phyloP scores from a whole-genome alignment of 2,113 vertebrate genomes.

The Pantherophis guttatus region DNA sequence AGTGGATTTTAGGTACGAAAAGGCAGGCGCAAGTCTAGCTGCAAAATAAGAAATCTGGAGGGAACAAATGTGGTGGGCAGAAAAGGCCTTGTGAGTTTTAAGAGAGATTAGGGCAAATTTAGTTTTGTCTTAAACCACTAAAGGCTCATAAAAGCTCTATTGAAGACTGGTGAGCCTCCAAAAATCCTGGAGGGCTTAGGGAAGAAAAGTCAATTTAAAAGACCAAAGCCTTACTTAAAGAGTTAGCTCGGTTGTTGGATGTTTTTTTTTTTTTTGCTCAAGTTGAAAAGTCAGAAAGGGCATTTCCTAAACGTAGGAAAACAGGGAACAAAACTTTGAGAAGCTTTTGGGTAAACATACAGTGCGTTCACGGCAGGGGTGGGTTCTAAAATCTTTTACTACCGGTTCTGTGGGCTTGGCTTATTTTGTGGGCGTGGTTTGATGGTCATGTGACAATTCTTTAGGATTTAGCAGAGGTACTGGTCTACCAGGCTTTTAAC shows the following conservation, averaged over 20 bases:
- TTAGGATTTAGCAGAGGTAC: no score
- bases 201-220: conserved; percentile 49
- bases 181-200: conserved; percentile 26
- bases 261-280: neutral
- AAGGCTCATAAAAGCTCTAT: conserved; percentile 44
- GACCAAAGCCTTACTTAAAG: conserved; percentile 15
- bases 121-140: conserved; percentile 50
- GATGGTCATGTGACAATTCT: no score
- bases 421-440: no score
- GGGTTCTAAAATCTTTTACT: no score
- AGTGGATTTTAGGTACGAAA: conserved; percentile 13
- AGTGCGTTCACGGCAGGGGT: neutral
- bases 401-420: no score
- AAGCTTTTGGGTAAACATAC: neutral
- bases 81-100: conserved; percentile 28
- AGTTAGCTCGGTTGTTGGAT: fast-evolving
- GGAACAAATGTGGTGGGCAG: conserved; percentile 14
- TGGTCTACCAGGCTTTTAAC: no score
- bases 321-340: neutral
- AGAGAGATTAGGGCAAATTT: conserved; percentile 48
- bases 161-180: neutral
- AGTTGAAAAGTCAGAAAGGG: neutral
- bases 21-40: conserved; percentile 13
- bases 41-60: conserved; percentile 25
- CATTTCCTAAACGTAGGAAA: neutral